These are phyloP conservation scores for Sciurus vulgaris DNA, from an alignment of 2,797 vertebrate species.

Conservation along the genomic window DNA sequence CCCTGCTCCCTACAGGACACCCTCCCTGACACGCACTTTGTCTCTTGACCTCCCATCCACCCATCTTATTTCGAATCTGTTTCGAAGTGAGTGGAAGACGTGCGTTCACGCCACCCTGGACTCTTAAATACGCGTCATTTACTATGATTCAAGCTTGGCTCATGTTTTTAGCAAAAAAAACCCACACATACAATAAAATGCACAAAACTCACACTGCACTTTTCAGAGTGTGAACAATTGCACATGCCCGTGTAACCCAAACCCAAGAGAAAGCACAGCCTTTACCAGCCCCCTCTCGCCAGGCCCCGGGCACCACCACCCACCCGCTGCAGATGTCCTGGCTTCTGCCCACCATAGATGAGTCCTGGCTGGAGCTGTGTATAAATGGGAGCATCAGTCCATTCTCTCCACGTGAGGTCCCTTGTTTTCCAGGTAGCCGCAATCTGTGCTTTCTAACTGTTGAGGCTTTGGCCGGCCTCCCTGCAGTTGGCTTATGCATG, in stretches of 20 bases:
- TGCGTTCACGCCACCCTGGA: too few relatives aligned
- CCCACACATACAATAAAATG: neutral
- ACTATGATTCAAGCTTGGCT: too few relatives aligned
- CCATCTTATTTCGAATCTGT: too few relatives aligned
- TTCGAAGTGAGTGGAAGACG: too few relatives aligned
- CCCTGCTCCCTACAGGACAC: too few relatives aligned
- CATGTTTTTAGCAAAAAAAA: too few relatives aligned
- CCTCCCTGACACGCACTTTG: too few relatives aligned
- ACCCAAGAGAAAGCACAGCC: rapidly evolving
- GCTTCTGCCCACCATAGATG: neutral
- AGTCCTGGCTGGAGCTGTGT: neutral
- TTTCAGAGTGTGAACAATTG: neutral
- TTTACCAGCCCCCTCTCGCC: too few relatives aligned
- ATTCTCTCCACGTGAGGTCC: neutral
- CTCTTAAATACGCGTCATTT: too few relatives aligned
- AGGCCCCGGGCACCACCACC: rapidly evolving
- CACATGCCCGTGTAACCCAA: neutral
- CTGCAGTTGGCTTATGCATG: neutral
- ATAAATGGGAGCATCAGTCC: neutral
- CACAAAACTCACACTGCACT: neutral
- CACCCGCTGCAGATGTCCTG: neutral
- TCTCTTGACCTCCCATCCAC: too few relatives aligned
- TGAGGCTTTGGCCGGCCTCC: neutral
- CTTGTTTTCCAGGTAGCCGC: neutral
- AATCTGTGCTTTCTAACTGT: neutral